phyloP scores from a whole-genome alignment of 1,140 invertebrate genomes.

The Drosophila tani region DNA sequence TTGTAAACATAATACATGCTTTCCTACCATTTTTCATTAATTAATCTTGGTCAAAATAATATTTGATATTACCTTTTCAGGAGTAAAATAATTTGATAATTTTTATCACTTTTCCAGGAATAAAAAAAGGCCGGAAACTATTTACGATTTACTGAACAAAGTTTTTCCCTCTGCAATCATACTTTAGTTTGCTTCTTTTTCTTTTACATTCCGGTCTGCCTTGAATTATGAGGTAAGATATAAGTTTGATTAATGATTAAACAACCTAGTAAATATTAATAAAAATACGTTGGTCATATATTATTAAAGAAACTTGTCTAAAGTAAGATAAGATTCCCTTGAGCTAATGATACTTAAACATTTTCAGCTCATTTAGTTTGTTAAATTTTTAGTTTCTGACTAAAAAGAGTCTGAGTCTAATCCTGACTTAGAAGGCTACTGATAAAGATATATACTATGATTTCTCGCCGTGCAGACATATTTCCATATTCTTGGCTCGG shows the following conservation, averaged over 20 bases:
- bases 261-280: constrained; percentile 7
- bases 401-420: background rate
- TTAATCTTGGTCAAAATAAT: too few species aligned
- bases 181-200: background rate
- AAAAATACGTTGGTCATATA: background rate
- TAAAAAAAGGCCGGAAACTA: too few species aligned
- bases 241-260: constrained; percentile 12
- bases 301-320: background rate
- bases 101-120: too few species aligned
- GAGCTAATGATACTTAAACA: background rate
- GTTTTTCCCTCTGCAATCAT: background rate
- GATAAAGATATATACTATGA: background rate
- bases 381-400: background rate
- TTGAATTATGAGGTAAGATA: constrained; percentile 2
- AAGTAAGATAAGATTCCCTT: background rate
- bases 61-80: too few species aligned
- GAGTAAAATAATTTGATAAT: too few species aligned
- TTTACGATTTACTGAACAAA: too few species aligned
- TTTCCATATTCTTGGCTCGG: constrained; percentile 36
- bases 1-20: too few species aligned
- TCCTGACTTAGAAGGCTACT: too few species aligned
- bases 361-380: too few species aligned
- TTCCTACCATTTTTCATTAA: too few species aligned
- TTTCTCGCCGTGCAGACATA: constrained; percentile 29
- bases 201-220: background rate